Conservation (phyloP, 1,140 invertebrate species). For the Hirudo medicinalis region DNA sequence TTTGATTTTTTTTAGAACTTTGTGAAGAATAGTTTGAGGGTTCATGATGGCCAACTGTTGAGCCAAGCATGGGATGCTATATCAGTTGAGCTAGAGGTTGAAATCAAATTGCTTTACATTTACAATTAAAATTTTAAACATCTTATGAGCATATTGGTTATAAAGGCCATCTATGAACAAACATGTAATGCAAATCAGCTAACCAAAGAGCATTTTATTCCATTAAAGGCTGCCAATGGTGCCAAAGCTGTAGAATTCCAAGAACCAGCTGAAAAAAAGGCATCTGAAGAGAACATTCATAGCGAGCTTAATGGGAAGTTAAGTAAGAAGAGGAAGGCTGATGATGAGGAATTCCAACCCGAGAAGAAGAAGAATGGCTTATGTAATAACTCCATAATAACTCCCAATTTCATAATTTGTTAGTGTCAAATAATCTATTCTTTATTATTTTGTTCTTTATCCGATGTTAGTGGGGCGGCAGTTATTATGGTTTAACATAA, state of each 20-base stretch:
- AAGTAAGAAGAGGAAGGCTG: too few relatives aligned
- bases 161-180: not conserved
- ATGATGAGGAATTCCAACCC: too few relatives aligned
- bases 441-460: too few relatives aligned
- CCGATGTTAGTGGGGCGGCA: too few relatives aligned
- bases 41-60: constrained; percentile 27
- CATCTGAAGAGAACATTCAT: too few relatives aligned
- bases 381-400: too few relatives aligned
- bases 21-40: constrained; percentile 37
- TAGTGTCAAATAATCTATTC: too few relatives aligned
- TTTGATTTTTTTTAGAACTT: constrained; percentile 38
- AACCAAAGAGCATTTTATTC: not conserved
- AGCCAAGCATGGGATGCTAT: constrained; percentile 30
- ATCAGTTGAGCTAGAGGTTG: not conserved
- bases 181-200: not conserved
- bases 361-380: too few relatives aligned
- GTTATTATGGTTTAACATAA: not conserved
- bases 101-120: not conserved
- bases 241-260: not conserved
- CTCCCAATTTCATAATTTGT: too few relatives aligned
- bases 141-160: not conserved
- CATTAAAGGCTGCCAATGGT: not conserved
- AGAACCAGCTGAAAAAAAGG: too few relatives aligned
- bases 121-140: not conserved
- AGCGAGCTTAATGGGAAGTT: too few relatives aligned